A percentile compares a stretch with the other conserved stretches of the same genome.
phyloP scores from a whole-genome alignment of 2,888 invertebrate species.

The Nasonia oneida region DNA sequence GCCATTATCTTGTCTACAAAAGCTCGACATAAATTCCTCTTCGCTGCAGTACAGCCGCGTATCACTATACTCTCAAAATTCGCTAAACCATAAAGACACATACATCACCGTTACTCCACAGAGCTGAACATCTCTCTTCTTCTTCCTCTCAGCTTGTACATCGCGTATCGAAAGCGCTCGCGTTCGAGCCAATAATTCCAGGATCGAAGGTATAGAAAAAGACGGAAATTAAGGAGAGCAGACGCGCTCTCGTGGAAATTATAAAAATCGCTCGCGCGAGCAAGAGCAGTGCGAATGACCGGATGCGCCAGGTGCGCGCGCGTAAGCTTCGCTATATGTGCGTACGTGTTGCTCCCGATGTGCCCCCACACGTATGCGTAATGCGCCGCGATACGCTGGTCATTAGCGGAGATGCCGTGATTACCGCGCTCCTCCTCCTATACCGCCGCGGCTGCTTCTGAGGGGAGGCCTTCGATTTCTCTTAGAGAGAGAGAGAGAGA shows the following conservation, averaged over 20 bases:
- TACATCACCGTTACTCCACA: neutral
- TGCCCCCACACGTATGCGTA: slow-evolving; percentile 32
- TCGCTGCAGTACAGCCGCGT: neutral
- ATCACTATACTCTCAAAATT: neutral
- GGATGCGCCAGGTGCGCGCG: slow-evolving; percentile 48
- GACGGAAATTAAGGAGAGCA: neutral
- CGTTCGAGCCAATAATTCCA: neutral
- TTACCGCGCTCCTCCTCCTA: slow-evolving; percentile 43
- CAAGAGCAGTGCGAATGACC: slow-evolving; percentile 52
- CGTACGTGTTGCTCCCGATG: slow-evolving; percentile 24
- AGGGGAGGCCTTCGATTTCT: slow-evolving; percentile 4
- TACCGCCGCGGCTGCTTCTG: slow-evolving; percentile 7
- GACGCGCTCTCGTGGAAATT: neutral
- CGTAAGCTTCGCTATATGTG: neutral
- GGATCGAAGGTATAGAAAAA: neutral
- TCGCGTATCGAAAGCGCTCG: neutral
- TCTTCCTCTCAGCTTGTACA: neutral
- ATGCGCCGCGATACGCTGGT: slow-evolving; percentile 52
- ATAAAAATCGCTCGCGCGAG: neutral
- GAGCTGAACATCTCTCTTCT: neutral
- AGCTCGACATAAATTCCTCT: slow-evolving; percentile 12
- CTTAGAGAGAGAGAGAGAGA: neutral
- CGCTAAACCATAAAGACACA: neutral
- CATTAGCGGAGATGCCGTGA: slow-evolving; percentile 60
- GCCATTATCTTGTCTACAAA: slow-evolving; percentile 28